Evolutionary conservation across 1,140 invertebrate species (phyloP), one percentile per base, ranked within the genome.

Genomic region (Apis laboriosa): DNA sequence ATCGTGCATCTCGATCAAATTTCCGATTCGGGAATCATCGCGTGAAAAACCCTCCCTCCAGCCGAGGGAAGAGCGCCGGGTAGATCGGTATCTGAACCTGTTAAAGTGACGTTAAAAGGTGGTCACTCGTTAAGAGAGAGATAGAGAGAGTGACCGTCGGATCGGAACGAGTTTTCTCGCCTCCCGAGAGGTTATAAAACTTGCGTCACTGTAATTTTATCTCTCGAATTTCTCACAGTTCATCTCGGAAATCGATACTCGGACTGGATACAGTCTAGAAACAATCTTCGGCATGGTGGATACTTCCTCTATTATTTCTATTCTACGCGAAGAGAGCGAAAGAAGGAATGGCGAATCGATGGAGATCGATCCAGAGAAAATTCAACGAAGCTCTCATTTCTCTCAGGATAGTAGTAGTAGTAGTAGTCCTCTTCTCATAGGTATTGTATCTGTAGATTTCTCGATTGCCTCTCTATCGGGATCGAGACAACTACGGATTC

Each of bases 31-130:
- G 19, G 17, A 34, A 80, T 55, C 12, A n/a, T 58, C 73, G 34
- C 34, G 70, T 70, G 73, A 53, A 81, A 67, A 80, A 73, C 9
- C n/a, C 9, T 24, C 60, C 21, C 56, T 28, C 28, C 70, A 24
- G 8, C 21, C 15, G 60, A 56, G n/a, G 64, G 49, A 72, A 64
- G 4, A 64, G 34, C 19, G 61, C 60, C 53, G 85, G 85, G 68
- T 24, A 80, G 88, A 89, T 89, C 83, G 74, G 28, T 89, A 89
- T 89, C 88, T 51, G 24, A 17, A 49, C 28, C 34, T 43, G 85
- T 89, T 89, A 85, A 89, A 88, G 68, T 64, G 83, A 76, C 83
- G 88, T 89, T 89, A 87, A 89, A 89, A 89, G 88, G 77, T 28
- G 53, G 34, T 43, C 34, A 43, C 34, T 43, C 13, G 56, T 9